Percentiles rank a stretch among this genome's conserved stretches.
These are phyloP conservation scores for Lepilemur ruficaudatus DNA, from an alignment of 2,797 vertebrate genomes.

Conservation along the genomic window DNA sequence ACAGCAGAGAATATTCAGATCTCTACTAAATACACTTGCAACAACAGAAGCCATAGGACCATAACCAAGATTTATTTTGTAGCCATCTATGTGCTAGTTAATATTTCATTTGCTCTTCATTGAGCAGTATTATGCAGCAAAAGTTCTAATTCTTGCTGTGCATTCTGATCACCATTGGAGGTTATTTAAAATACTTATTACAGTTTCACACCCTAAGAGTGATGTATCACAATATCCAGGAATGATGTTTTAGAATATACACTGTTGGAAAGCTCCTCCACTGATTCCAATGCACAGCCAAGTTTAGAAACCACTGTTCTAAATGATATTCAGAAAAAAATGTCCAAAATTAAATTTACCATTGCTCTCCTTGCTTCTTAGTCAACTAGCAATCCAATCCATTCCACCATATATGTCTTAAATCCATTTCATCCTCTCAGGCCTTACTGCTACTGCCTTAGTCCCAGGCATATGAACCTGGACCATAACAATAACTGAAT, in stretches of 20 bases:
- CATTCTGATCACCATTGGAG: not conserved
- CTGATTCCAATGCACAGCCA: not conserved
- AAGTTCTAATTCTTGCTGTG: not conserved
- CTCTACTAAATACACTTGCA: slow-evolving; percentile 32
- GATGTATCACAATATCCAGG: not conserved
- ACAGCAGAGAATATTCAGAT: slow-evolving; percentile 9
- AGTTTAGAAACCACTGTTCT: not conserved
- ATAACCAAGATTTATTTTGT: slow-evolving; percentile 22
- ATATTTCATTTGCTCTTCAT: not conserved
- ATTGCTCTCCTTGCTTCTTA: not conserved
- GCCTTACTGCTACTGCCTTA: not conserved
- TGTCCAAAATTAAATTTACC: not conserved
- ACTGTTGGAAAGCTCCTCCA: not conserved
- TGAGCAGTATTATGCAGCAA: not conserved
- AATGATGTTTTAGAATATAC: not conserved
- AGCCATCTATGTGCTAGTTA: not conserved
- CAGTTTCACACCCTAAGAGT: not conserved
- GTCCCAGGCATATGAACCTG: not conserved
- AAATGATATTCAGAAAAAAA: not conserved
- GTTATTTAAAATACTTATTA: not conserved
- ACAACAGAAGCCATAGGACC: not conserved
- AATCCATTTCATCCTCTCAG: not conserved
- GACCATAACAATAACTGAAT: not conserved
- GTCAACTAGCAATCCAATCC: not conserved
- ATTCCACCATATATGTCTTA: not conserved